Base-by-base conservation (phyloP, 1,140 invertebrate genomes). In the Diorhabda carinulata region DNA sequence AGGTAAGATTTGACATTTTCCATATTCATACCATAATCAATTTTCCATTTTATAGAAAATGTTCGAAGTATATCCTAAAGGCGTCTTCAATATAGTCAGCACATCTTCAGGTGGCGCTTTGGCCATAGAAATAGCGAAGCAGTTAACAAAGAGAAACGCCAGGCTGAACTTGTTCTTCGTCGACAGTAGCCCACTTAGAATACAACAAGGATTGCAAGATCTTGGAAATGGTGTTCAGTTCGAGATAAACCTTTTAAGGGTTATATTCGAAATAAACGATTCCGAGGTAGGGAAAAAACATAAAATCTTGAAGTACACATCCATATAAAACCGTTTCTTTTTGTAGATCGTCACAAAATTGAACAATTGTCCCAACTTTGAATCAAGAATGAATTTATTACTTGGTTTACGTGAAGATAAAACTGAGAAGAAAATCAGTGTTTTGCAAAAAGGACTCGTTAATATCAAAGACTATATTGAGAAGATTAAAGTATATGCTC, bases 61-160 rank as follows among this genome's bases (percentile, higher is more conserved):
- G 5, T 66, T 59, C 43, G 63, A 73, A 10, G 69, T 81, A 41
- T 81, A 73, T 70, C 73, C 75, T 10, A 74, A 72, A 59, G 77
- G 77, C 5, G 76, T 78, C 1, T 82, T 77, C 66, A 81, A 81
- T 66, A 74, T 82, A 4, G 72, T 81, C 4, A 79, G 76, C 25
- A 64, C 81, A 0, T 81, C 81, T 4, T 80, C 76, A 74, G 80
- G 80, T 58, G 80, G 81, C 9, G 70, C 76, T 8, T 58, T 81
- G 2, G 75, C 78, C 25, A 72, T 81, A 5, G 80, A 81, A 77
- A 77, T 81, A 6, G 74, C 79, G 4, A 77, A 70, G 67, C 73
- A 77, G 45, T 66, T 82, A 58, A 69, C 79, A 10, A 69, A 76
- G 61, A 56, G 68, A 43, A 77, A 78, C 3, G 73, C 73, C 3